Conservation (phyloP, 1,140 invertebrate species). For the Drosophila subobscura region DNA sequence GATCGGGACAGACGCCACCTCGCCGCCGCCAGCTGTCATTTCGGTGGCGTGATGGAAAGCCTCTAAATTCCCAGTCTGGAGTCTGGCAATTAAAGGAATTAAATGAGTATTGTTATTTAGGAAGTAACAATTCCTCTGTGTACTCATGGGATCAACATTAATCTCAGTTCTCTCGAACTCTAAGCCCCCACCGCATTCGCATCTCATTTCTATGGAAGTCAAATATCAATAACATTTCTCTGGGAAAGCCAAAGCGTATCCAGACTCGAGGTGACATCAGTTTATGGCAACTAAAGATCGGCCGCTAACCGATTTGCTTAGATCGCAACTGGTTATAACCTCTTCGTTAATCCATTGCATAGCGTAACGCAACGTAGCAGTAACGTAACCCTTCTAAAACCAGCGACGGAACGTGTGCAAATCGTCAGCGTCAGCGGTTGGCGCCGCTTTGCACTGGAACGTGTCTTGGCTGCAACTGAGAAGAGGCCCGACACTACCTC, state of each 20-base stretch:
- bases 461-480: not conserved
- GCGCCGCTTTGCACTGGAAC: slow-evolving; percentile 17
- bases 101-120: too few relatives aligned
- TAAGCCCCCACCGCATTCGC: too few relatives aligned
- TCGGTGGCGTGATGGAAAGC: slow-evolving; percentile 33
- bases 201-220: too few relatives aligned
- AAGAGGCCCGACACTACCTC: slow-evolving; percentile 28
- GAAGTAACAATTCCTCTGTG: too few relatives aligned
- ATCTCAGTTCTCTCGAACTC: too few relatives aligned
- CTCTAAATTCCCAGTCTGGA: slow-evolving; percentile 26
- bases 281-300: slow-evolving; percentile 32
- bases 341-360: slow-evolving; percentile 20
- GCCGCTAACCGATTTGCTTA: slow-evolving; percentile 54
- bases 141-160: too few relatives aligned
- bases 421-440: not conserved
- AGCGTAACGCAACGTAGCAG: slow-evolving; percentile 9
- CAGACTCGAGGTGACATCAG: slow-evolving; percentile 2
- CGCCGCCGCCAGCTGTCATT: slow-evolving; percentile 35
- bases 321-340: slow-evolving; percentile 57
- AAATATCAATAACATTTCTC: too few relatives aligned
- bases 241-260: too few relatives aligned
- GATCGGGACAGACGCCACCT: slow-evolving; percentile 27
- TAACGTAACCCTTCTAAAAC: slow-evolving; percentile 43
- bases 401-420: slow-evolving; percentile 31
- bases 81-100: not conserved